phyloP scores from a whole-genome alignment of 2,888 invertebrate genomes.

The Nymphalis urticae region DNA sequence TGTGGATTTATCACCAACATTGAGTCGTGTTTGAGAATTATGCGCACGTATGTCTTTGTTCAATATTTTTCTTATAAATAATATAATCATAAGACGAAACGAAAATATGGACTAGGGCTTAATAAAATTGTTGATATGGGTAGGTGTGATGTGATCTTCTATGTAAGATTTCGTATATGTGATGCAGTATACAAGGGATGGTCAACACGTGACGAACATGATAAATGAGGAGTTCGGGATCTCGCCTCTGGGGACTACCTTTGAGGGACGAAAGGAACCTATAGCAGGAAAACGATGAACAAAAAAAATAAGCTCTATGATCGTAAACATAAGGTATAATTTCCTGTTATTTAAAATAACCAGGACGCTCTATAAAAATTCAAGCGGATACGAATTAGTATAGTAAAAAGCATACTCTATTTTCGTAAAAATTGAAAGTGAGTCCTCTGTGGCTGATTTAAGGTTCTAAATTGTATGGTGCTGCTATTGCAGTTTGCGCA shows the following conservation, averaged over 20 bases:
- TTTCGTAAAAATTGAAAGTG: conserved; percentile 46
- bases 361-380: conserved; percentile 60
- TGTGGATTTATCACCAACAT: conserved; percentile 20
- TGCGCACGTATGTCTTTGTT: conserved; percentile 34
- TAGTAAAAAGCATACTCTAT: conserved; percentile 65
- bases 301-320: conserved; percentile 49
- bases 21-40: conserved; percentile 27
- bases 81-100: conserved; percentile 32
- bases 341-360: conserved; percentile 36
- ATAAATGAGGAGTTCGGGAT: conserved; percentile 78
- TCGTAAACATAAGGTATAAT: conserved; percentile 42
- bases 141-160: conserved; percentile 42
- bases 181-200: conserved; percentile 74
- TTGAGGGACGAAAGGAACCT: conserved; percentile 62
- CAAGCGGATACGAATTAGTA: conserved; percentile 68
- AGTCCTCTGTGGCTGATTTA: conserved; percentile 44
- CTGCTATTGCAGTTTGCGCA: conserved; percentile 43
- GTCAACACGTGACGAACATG: conserved; percentile 80
- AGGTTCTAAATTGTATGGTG: conserved; percentile 47
- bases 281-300: conserved; percentile 47
- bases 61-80: conserved; percentile 37
- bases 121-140: conserved; percentile 44
- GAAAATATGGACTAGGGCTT: conserved; percentile 39
- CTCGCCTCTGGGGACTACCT: conserved; percentile 76
- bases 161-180: conserved; percentile 56